Evolutionary conservation across 2,113 vertebrate species (phyloP), one percentile per base, ranked within the genome.

Genomic region (Myotis lucifugus): DNA sequence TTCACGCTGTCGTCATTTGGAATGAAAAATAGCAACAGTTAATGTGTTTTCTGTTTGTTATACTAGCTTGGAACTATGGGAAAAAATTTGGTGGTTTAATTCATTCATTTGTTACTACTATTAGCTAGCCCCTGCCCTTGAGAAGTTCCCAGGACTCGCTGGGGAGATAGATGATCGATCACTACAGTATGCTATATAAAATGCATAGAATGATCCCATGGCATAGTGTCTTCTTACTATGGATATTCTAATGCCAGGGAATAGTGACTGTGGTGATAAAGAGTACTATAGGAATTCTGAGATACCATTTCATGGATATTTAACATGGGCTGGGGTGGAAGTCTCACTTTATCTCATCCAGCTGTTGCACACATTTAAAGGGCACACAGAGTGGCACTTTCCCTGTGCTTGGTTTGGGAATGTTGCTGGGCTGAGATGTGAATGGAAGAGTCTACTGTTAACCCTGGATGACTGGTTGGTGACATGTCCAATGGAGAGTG

Each of bases 21-120:
- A 84, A 79, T 97, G 76, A 83, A 94, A 95, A 93, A 88, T 25
- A 76, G 73, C 19, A 79, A 48, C 50, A 87, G 27, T 59, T 77
- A 59, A n/a, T 50, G 14, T 90, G 8, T 67, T 92, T 90, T 74
- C 48, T 87, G 3, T 93, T 56, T 82, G 9, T 88, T 91, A 15
- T 29, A 23, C 25, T 69, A 77, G 25, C 29, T 76, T 77, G 37
- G 73, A 95, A 77, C 72, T 72, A 32, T 69, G 27, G 78, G 29
- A 29, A 61, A 74, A 88, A 69, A 52, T 34, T 48, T 72, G 37
- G 76, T 93, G 91, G 17, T 27, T 91, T 92, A 86, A 78, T 92
- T 97, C 27, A 37, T 81, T 72, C 74, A 17, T 92, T 67, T 86
- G 34, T 82, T 72, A 84, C 40, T 91, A 18, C 52, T 88, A 19